These are phyloP conservation scores for Ciconia maguari DNA, from an alignment of 2,113 vertebrate genomes.

Conservation along the genomic window DNA sequence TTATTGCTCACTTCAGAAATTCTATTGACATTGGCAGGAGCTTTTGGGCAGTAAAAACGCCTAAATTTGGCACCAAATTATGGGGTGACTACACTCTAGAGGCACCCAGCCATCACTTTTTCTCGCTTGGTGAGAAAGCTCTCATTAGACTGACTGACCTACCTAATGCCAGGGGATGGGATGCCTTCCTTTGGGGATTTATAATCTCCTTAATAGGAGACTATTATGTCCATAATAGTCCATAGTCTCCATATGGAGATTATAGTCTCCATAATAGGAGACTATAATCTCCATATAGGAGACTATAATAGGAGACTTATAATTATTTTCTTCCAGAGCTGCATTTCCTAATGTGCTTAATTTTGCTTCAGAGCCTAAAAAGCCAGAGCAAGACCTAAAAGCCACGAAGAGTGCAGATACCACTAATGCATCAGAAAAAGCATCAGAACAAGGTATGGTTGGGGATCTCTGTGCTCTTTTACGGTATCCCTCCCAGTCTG, in stretches of 20 bases:
- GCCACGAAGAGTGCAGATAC: background rate
- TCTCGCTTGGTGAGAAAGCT: background rate
- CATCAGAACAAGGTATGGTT: background rate
- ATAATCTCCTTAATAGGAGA: background rate
- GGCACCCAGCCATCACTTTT: background rate
- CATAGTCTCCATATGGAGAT: no score
- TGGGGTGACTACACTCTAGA: background rate
- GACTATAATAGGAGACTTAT: background rate
- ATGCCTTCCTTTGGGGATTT: background rate
- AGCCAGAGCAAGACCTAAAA: conserved; percentile 27
- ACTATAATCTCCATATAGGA: background rate
- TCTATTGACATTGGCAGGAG: background rate
- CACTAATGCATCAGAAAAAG: background rate
- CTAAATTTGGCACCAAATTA: background rate
- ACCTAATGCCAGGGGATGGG: background rate
- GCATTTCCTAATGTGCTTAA: background rate
- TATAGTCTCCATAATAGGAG: no score
- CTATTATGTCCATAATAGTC: no score
- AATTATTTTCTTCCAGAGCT: background rate
- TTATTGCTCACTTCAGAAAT: background rate
- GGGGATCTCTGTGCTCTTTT: background rate
- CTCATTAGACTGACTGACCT: background rate
- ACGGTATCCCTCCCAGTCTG: no score
- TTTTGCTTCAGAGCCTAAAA: conserved; percentile 53
- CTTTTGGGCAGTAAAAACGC: background rate